Percentiles rank a stretch among this genome's conserved stretches.
These are phyloP conservation scores for Sitta carolinensis DNA, from an alignment of 2,797 vertebrate species.

Conservation along the genomic window DNA sequence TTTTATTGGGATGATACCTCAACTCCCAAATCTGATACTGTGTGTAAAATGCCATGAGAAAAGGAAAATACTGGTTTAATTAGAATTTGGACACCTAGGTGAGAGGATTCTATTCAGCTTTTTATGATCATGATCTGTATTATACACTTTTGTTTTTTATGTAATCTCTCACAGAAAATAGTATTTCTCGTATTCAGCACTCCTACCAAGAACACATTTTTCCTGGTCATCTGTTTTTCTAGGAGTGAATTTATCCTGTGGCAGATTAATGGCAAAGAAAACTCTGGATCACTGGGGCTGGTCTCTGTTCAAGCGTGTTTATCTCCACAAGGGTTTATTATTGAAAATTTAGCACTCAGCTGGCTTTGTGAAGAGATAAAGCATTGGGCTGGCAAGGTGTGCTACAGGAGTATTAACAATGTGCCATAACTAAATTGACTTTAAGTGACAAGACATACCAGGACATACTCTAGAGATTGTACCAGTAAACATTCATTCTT, in stretches of 20 bases:
- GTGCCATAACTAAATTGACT: background rate
- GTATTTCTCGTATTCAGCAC: background rate
- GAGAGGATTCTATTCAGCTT: background rate
- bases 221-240: background rate
- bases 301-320: background rate
- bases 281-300: rapidly evolving
- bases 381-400: background rate
- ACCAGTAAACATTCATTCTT: background rate
- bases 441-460: background rate
- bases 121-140: background rate
- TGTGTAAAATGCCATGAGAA: background rate
- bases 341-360: background rate
- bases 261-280: background rate
- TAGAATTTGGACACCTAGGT: background rate
- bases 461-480: background rate
- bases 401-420: background rate
- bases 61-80: background rate
- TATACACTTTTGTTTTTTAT: background rate
- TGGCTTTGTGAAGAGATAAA: background rate
- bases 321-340: background rate
- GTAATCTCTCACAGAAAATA: background rate
- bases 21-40: background rate
- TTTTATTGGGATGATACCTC: background rate
- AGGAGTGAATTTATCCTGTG: background rate
- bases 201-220: background rate